phyloP scores from a whole-genome alignment of 2,797 vertebrate species.

The Myripristis jacobus region DNA sequence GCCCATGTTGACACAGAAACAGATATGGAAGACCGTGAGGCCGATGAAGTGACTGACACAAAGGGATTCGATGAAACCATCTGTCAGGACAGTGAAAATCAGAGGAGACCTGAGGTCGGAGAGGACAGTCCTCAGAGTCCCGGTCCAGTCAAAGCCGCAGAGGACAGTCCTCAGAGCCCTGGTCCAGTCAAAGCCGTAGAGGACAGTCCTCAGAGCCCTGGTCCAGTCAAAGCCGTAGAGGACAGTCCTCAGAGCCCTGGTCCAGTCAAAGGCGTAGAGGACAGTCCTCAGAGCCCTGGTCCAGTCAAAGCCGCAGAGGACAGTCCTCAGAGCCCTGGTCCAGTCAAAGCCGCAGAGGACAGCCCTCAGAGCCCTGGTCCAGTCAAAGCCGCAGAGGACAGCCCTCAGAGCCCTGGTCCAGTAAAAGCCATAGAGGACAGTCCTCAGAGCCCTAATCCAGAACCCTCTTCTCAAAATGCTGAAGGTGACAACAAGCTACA shows the following conservation, averaged over 20 bases:
- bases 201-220: slow-evolving; percentile 30
- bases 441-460: too few relatives aligned
- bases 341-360: slow-evolving; percentile 13
- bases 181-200: slow-evolving; percentile 48
- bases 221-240: slow-evolving; percentile 2
- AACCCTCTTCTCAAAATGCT: not conserved
- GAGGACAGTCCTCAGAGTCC: slow-evolving; percentile 22
- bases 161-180: slow-evolving; percentile 6
- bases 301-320: slow-evolving; percentile 34
- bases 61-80: slow-evolving; percentile 43
- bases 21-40: slow-evolving; percentile 60
- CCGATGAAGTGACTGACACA: slow-evolving; percentile 50
- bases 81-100: slow-evolving; percentile 41
- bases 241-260: slow-evolving; percentile 42
- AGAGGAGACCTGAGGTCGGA: slow-evolving; percentile 24
- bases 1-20: slow-evolving; percentile 79
- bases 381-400: slow-evolving; percentile 31
- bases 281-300: slow-evolving; percentile 18
- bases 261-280: not conserved
- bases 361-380: slow-evolving; percentile 28
- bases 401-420: slow-evolving; percentile 28
- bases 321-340: slow-evolving; percentile 43
- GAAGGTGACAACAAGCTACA: slow-evolving; percentile 30
- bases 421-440: too few relatives aligned
- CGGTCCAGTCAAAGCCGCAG: slow-evolving; percentile 7